A percentile compares a stretch with the other conserved stretches of the same genome.
Conservation (phyloP, 2,888 invertebrate genomes). For the Tethea ocularis region DNA sequence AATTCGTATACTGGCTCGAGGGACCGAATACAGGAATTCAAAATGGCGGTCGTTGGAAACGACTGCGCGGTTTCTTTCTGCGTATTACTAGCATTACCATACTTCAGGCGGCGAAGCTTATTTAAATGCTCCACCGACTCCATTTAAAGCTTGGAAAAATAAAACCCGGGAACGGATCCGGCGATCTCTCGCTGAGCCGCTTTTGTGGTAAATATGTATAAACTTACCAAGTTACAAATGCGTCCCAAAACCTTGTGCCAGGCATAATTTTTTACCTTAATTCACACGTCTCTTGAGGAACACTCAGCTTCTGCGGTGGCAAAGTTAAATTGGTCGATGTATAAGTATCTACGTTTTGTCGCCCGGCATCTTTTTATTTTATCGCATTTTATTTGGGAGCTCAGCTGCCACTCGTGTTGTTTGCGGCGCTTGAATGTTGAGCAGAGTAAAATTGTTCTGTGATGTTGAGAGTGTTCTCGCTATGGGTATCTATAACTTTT, state of each 20-base stretch:
- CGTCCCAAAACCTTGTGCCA: conserved; percentile 23
- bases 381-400: conserved; percentile 79
- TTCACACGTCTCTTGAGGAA: conserved; percentile 7
- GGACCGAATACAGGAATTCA: conserved; percentile 64
- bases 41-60: conserved; percentile 69
- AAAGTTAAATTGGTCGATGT: conserved; percentile 49
- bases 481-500: conserved; percentile 33
- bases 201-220: conserved; percentile 84
- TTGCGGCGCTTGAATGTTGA: conserved; percentile 65
- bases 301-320: conserved; percentile 10
- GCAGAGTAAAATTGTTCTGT: no score
- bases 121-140: conserved; percentile 84
- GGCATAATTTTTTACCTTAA: conserved; percentile 46
- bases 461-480: conserved; percentile 56
- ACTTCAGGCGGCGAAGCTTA: conserved; percentile 82
- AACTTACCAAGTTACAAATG: conserved; percentile 57
- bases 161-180: conserved; percentile 80
- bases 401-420: conserved; percentile 78
- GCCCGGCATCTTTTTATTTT: conserved; percentile 79
- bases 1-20: conserved; percentile 34
- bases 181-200: conserved; percentile 81
- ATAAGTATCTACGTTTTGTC: conserved; percentile 80
- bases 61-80: conserved; percentile 75
- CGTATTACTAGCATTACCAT: conserved; percentile 83
- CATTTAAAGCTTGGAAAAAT: conserved; percentile 84